Evolutionary conservation across 2,888 invertebrate genomes (phyloP), one percentile per base, ranked within the genome.

Genomic region (Pseudanteris insignis): DNA sequence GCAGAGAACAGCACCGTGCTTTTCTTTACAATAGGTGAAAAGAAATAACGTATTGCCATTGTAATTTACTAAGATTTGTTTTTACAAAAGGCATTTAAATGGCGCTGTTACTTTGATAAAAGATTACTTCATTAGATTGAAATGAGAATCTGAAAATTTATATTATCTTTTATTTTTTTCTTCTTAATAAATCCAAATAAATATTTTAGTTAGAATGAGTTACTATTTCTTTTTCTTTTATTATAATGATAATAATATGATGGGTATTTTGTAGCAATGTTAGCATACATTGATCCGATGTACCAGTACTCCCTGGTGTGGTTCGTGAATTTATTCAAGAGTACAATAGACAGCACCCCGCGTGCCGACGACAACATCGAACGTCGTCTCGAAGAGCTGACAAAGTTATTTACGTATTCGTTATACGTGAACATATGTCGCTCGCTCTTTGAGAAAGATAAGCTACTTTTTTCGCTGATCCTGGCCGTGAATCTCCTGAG

Each of bases 281-380:
- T 97, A 73, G 90, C 94, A 4, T 89, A 92, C 74, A 94, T 96
- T 68, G 96, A 96, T 81, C 95, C 96, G 2, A 96, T 96, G 96
- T 96, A 97, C 81, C 96, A 96, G 79, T 96, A 96, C 79, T 96
- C 96, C 1, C 82, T 97, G 69, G 88, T 87, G 1, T 97, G 96
- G 96, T 96, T 95, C 80, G 92, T 96, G 73, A 90, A 90, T 68
- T 84, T 96, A 36, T 96, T 92, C 80, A 89, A 89, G 67, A 84
- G 87, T 18, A 88, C 92, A 26, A 95, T 96, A 57, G 94, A 94
- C 69, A 91, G 91, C 70, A 91, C 92, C 0, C 89, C 92, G 66
- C 87, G 87, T 69, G 88, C 88, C 10, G 94, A 95, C 66, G 89
- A 92, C 64, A 89, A 92, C 64, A 88, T 96, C 10, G 81, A 83